A percentile compares a stretch with the other conserved stretches of the same genome.
Evolutionary conservation across 2,888 invertebrate species (phyloP).

Genomic region (Melinaea marsaeus): DNA sequence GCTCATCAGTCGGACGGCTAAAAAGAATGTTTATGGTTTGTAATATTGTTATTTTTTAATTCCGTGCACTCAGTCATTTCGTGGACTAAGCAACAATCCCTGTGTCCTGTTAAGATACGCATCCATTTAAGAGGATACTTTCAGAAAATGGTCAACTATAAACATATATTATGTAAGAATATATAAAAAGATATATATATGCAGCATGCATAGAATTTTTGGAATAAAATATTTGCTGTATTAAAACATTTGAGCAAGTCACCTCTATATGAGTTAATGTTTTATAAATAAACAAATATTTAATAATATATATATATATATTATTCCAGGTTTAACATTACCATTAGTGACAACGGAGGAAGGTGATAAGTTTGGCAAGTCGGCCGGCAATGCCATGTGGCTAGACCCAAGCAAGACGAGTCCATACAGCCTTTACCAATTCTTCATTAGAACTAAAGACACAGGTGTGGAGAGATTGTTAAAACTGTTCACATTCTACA

Average conservation of each 20-base stretch:
- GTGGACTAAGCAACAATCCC: too few relatives aligned
- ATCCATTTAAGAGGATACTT: too few relatives aligned
- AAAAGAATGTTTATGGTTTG: slow-evolving; percentile 84
- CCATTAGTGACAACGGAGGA: slow-evolving; percentile 94
- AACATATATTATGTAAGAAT: too few relatives aligned
- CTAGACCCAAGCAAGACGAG: slow-evolving; percentile 88
- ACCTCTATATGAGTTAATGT: too few relatives aligned
- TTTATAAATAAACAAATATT: neutral
- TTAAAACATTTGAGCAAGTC: neutral
- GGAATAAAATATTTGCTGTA: too few relatives aligned
- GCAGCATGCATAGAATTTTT: neutral
- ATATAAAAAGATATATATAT: neutral
- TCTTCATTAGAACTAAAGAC: slow-evolving; percentile 91
- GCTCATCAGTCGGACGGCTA: slow-evolving; percentile 83
- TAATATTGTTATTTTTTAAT: neutral
- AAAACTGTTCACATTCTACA: slow-evolving; percentile 90
- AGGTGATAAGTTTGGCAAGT: slow-evolving; percentile 98
- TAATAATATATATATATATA: slow-evolving; percentile 2
- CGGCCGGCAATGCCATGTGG: slow-evolving; percentile 95
- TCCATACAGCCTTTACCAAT: slow-evolving; percentile 94
- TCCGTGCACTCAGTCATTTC: too few relatives aligned
- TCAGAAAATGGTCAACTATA: too few relatives aligned
- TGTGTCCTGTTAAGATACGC: too few relatives aligned
- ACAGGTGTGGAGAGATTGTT: slow-evolving; percentile 88
- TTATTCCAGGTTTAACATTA: slow-evolving; percentile 85